Evolutionary conservation across 2,797 vertebrate species (phyloP), one percentile per base, ranked within the genome.

Genomic region (Cuculus canorus): DNA sequence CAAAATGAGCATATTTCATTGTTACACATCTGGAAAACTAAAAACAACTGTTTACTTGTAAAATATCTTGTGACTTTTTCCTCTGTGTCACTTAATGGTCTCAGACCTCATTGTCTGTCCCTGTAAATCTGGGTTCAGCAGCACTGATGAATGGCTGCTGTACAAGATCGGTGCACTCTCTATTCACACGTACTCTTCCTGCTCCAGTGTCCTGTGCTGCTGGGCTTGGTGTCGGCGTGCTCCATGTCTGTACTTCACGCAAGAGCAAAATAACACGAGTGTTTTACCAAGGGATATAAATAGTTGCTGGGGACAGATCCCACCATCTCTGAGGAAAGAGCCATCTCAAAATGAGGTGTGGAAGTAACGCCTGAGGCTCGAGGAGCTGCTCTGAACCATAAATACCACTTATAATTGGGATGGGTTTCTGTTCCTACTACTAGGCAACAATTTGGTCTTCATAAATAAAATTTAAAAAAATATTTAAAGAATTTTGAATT

Each of bases 351-450:
- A 21, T 6, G 37, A 69, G 23, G 14, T 50, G 17, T 30, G 18
- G 9, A 53, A 45, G 25, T 33, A 66, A 35, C 25, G 32, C 5
- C 12, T 43, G 73, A 39, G 41, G n/a, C 11, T 91, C 59, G 56
- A 39, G 48, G 11, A 39, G 10, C 7, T 69, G 18, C 16, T 88
- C 39, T 77, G 30, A 24, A 63, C 27, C n/a, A 48, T 15, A 73
- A 80, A 41, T 32, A 6, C 1, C 6, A 12, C 9, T n/a, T 72
- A 11, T 4, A 83, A 33, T 14, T 17, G 5, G 0, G 2, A 21
- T 14, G 33, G 2, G 1, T 48, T 86, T 78, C 43, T 83, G 13
- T 35, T 91, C 7, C 24, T 70, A 4, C 6, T 28, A 5, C 21
- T 78, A 33, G 6, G n/a, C 4, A 78, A 22, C 1, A 24, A 37